Evolutionary conservation across 2,113 vertebrate species (phyloP).

Genomic region (Grammomys dolichurus): DNA sequence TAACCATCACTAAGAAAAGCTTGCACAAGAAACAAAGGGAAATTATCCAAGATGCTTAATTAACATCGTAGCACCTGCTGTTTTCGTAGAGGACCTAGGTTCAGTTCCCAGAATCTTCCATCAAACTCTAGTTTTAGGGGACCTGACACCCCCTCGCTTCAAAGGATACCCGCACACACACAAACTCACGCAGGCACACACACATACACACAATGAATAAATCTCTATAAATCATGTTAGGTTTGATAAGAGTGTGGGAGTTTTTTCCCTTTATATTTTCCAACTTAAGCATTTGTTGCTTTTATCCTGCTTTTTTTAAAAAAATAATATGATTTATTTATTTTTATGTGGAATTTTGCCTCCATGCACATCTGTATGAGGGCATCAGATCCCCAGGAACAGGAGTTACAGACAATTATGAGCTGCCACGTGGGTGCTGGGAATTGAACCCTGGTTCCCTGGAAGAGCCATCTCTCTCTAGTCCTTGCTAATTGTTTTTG

Average conservation of each 20-base stretch:
- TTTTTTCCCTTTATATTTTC: constrained; percentile 24
- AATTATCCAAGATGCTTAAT: neutral
- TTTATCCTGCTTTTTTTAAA: neutral
- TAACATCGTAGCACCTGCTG: neutral
- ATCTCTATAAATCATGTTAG: neutral
- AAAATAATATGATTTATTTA: neutral
- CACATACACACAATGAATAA: too few relatives aligned
- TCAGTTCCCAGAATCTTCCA: neutral
- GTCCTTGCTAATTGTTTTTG: neutral
- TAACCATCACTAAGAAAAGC: neutral
- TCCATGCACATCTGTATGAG: neutral
- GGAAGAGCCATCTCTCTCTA: neutral
- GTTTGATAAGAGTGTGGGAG: neutral
- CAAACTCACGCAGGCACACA: neutral
- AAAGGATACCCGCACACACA: neutral
- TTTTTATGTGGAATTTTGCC: neutral
- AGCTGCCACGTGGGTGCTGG: neutral
- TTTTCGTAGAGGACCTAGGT: neutral
- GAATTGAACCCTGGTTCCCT: neutral
- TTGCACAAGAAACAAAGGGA: neutral
- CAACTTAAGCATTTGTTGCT: neutral
- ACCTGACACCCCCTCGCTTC: neutral
- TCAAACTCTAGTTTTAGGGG: neutral
- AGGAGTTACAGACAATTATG: neutral
- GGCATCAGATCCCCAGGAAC: neutral